Base-by-base conservation (phyloP, 2,888 invertebrate species). In the Eristalinus sepulchralis region DNA sequence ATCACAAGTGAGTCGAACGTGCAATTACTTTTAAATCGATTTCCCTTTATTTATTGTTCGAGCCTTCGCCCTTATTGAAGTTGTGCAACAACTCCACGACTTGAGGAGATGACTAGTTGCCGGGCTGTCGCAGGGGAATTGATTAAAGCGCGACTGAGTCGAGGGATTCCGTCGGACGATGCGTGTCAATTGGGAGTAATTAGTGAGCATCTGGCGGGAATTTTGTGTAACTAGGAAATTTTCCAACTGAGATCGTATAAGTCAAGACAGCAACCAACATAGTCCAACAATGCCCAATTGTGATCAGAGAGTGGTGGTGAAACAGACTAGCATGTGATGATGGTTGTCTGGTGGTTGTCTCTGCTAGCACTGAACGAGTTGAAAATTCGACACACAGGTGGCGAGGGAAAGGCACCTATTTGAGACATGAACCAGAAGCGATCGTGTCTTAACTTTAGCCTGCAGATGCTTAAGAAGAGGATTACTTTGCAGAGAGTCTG, bases 1-100 rank as follows among this genome's bases (percentile, higher is more conserved):
- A 72, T 27, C 20, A 59, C 63, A 20, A 47, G 47, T 57, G 55
- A 36, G 47, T 17, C 24, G 17, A 67, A 71, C 64, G 22, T 82
- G 36, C 63, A 71, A 77, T 82, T 82, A 76, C 70, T 24, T 62
- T 67, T 47, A 71, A 82, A 55, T 68, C 70, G 66, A 71, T 59
- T 72, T 78, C 63, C 36, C 27, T 27, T 22, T 68, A 62, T 77
- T 77, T 77, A 77, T 68, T 68, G 47, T 1, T 22, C 55, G 55
- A 3, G 0, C 22, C 20, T 55, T 55, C 22, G 20, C 20, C 13
- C n/a, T n/a, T 6, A 39, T 39, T 39, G n/a, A 39, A 39, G n/a
- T 39, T 13, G 39, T 39, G 2, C n/a, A 13, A 39, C 11, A n/a
- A 39, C 27, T 27, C 2, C 27, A 27, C n/a, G 27, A 3, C 27